phyloP scores from a whole-genome alignment of 2,888 invertebrate genomes.

The Allolobophora icterica region DNA sequence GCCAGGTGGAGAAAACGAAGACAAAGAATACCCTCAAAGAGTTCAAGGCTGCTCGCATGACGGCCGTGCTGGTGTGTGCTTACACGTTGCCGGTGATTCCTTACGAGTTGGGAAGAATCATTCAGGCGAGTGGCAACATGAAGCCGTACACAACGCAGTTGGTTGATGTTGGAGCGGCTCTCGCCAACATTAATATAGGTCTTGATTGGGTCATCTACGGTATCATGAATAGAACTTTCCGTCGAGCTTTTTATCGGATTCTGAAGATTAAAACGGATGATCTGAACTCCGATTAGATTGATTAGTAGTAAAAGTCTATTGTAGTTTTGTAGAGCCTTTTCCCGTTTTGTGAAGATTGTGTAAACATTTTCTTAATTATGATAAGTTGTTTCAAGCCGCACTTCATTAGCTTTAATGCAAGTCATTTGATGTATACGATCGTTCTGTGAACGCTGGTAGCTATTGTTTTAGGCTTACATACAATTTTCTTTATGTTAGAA shows the following conservation, averaged over 20 bases:
- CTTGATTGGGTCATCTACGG: constrained; percentile 21
- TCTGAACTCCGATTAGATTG: background rate
- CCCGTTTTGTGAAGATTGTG: no score
- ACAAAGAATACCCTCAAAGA: background rate
- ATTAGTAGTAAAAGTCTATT: no score
- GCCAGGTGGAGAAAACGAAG: background rate
- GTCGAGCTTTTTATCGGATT: background rate
- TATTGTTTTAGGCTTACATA: no score
- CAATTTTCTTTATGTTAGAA: no score
- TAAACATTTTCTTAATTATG: no score
- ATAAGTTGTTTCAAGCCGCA: no score
- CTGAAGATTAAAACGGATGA: background rate
- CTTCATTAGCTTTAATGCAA: no score
- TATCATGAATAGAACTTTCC: background rate
- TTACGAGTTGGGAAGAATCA: background rate
- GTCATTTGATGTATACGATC: no score
- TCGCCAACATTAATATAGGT: background rate
- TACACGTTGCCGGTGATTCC: background rate
- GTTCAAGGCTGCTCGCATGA: background rate
- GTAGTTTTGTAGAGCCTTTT: no score
- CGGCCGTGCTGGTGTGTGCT: background rate
- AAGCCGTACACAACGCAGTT: background rate
- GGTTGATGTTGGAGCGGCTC: background rate
- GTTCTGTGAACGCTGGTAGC: no score
- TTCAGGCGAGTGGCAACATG: background rate